These are phyloP conservation scores for Piscicola geometra DNA, from an alignment of 2,888 invertebrate genomes.

Conservation along the genomic window DNA sequence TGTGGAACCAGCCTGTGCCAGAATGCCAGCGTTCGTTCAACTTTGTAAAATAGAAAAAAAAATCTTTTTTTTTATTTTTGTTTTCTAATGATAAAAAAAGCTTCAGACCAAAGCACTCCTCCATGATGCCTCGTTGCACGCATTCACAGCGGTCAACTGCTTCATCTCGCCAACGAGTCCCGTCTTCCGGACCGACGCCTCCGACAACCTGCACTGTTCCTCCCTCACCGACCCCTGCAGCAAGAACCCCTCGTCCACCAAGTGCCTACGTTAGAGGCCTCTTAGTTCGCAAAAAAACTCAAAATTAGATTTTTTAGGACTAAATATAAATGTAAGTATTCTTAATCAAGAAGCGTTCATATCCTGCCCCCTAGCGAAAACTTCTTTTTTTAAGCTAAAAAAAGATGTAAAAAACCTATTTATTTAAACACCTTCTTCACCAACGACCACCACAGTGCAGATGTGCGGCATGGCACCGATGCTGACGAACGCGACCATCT, in stretches of 20 bases:
- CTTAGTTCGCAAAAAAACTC: too few species aligned
- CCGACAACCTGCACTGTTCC: not conserved
- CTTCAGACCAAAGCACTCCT: too few species aligned
- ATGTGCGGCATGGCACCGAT: not conserved
- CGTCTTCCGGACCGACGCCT: not conserved
- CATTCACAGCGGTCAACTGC: not conserved
- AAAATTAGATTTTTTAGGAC: too few species aligned
- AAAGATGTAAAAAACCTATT: too few species aligned
- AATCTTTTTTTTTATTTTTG: too few species aligned
- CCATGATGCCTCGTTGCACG: not conserved
- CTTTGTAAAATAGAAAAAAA: too few species aligned
- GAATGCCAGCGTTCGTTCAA: slow-evolving; percentile 5
- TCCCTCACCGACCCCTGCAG: not conserved
- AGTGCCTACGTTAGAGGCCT: not conserved
- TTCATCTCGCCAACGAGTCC: not conserved
- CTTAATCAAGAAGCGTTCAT: too few species aligned
- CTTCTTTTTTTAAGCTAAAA: too few species aligned
- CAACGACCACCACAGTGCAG: not conserved
- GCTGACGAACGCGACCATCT: slow-evolving; percentile 1
- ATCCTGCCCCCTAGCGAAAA: too few species aligned
- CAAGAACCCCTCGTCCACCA: not conserved
- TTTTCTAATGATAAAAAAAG: too few species aligned
- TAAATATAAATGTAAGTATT: too few species aligned
- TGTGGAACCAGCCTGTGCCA: not conserved
- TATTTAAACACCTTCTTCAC: too few species aligned